phyloP scores from a whole-genome alignment of 2,888 invertebrate species.

The Ophion ventricosus region DNA sequence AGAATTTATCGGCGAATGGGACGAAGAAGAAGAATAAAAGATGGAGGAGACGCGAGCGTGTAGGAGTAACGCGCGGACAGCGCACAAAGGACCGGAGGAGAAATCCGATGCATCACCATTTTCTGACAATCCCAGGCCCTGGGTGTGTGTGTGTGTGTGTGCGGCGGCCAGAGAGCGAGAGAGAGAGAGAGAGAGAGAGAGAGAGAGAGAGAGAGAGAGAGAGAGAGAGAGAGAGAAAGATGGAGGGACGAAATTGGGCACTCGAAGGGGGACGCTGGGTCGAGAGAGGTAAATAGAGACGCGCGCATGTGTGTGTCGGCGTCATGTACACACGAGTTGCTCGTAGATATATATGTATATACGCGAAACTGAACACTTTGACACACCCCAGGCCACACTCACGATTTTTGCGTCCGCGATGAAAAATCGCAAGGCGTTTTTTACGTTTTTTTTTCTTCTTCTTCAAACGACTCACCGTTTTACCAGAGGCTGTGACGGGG shows the following conservation, averaged over 20 bases:
- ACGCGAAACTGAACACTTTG: conserved; percentile 71
- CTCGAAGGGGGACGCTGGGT: conserved; percentile 39
- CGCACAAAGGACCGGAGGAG: conserved; percentile 71
- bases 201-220: conserved; percentile 47
- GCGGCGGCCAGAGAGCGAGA: conserved; percentile 34
- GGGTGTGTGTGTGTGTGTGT: conserved; percentile 43
- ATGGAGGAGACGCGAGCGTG: conserved; percentile 5
- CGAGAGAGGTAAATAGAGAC: conserved; percentile 41
- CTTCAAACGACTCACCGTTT: conserved; percentile 62
- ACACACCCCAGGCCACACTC: conserved; percentile 79
- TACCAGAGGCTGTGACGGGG: conserved; percentile 58
- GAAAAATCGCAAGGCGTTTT: neutral
- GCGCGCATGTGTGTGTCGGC: neutral
- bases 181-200: conserved; percentile 45
- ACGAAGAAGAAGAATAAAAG: neutral
- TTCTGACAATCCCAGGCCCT: conserved; percentile 76
- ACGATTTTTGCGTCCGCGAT: neutral
- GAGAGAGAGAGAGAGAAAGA: conserved; percentile 50
- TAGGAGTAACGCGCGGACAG: conserved; percentile 16
- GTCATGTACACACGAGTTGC: neutral
- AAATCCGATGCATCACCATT: conserved; percentile 77
- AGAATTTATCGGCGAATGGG: neutral
- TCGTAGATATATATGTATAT: conserved; percentile 26
- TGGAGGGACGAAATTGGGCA: conserved; percentile 24
- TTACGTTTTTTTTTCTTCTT: neutral